phyloP scores from a whole-genome alignment of 2,888 invertebrate genomes.

The Archaeoteleia sp. region DNA sequence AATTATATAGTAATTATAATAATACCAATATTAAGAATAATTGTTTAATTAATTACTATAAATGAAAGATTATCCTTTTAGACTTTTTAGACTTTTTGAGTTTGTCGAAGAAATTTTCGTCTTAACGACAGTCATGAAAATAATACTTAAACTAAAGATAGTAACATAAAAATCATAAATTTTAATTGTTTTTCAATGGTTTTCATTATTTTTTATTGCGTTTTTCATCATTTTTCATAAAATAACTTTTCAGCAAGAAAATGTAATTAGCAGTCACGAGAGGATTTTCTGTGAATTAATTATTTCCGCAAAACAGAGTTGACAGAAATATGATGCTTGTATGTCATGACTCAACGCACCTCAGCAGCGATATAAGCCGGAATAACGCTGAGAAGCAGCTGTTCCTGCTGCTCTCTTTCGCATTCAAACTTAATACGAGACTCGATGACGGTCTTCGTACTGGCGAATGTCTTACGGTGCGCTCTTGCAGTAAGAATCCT shows the following conservation, averaged over 20 bases:
- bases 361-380: slow-evolving; percentile 96
- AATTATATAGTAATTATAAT: too few relatives aligned
- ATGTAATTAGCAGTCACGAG: slow-evolving; percentile 2
- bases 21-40: too few relatives aligned
- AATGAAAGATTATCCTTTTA: too few relatives aligned
- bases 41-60: too few relatives aligned
- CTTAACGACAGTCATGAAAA: too few relatives aligned
- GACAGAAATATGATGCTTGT: slow-evolving; percentile 14
- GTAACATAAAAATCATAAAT: too few relatives aligned
- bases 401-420: slow-evolving; percentile 95
- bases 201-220: too few relatives aligned
- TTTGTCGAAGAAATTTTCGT: too few relatives aligned
- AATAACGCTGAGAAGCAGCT: slow-evolving; percentile 92
- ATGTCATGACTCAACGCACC: slow-evolving; percentile 77
- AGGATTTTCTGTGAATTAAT: slow-evolving; percentile 14
- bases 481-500: slow-evolving; percentile 90
- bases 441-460: slow-evolving; percentile 92
- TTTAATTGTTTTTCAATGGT: too few relatives aligned
- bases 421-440: slow-evolving; percentile 94
- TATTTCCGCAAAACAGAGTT: slow-evolving; percentile 13
- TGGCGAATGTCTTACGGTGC: slow-evolving; percentile 91
- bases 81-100: too few relatives aligned
- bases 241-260: background rate
- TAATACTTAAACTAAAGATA: too few relatives aligned
- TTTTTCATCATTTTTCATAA: too few relatives aligned